Evolutionary conservation across 2,113 vertebrate genomes (phyloP).

Genomic region (Oxygymnocypris stewartii): DNA sequence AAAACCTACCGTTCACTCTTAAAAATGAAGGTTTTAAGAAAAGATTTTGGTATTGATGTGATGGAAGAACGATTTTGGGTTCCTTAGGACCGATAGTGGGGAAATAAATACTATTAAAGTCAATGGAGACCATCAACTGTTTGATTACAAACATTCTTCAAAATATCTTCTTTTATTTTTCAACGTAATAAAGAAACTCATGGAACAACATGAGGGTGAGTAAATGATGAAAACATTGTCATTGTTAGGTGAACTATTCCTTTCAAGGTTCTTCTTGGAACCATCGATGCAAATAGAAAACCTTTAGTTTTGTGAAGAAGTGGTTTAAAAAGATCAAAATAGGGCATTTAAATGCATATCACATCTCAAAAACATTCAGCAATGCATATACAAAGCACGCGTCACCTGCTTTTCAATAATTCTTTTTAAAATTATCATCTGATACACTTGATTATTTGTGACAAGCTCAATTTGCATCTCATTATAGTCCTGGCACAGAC

Average conservation of each 20-base stretch:
- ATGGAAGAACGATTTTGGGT: not conserved
- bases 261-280: not conserved
- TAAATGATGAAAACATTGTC: no score
- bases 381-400: no score
- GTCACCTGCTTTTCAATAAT: constrained; percentile 27
- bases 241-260: no score
- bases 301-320: not conserved
- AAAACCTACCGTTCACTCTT: not conserved
- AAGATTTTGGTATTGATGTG: not conserved
- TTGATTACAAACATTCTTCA: no score
- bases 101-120: no score
- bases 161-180: no score
- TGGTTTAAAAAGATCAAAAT: not conserved
- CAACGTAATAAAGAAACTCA: no score
- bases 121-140: no score
- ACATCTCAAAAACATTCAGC: not conserved
- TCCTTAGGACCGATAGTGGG: no score
- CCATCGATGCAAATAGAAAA: no score
- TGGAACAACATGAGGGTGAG: no score
- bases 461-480: constrained; percentile 58
- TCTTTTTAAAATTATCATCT: constrained; percentile 43
- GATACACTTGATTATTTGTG: constrained; percentile 54
- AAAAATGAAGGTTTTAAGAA: not conserved
- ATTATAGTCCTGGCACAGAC: constrained; percentile 55
- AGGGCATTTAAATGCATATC: not conserved